A percentile compares a stretch with the other conserved stretches of the same genome.
Conservation (phyloP, 2,113 vertebrate species). For the Tupaia chinensis region DNA sequence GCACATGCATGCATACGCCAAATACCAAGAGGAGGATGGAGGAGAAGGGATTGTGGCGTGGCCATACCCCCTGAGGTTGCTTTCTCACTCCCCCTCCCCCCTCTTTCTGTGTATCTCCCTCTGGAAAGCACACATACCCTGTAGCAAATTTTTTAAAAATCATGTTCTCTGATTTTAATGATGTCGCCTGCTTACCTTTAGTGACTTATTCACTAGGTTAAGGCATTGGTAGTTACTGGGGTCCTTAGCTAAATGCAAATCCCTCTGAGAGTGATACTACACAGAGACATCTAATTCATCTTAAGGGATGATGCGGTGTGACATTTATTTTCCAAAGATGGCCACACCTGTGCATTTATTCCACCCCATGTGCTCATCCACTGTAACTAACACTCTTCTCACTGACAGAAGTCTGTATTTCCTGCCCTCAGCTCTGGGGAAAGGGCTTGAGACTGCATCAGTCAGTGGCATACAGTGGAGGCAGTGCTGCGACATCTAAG, state of each 20-base stretch:
- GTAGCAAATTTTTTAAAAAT: not conserved
- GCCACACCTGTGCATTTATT: not conserved
- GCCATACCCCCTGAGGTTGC: no score
- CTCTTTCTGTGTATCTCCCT: no score
- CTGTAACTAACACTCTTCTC: not conserved
- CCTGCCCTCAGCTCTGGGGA: not conserved
- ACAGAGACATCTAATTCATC: not conserved
- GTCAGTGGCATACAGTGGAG: not conserved
- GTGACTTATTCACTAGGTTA: not conserved
- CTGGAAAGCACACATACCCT: no score
- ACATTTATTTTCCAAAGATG: slow-evolving; percentile 31
- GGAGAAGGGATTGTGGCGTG: no score
- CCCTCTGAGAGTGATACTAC: not conserved
- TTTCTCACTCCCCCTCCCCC: no score
- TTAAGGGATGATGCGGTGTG: not conserved
- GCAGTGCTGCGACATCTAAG: not conserved
- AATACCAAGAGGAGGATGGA: no score
- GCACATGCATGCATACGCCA: no score
- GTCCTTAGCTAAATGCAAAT: not conserved
- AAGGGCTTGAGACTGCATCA: not conserved
- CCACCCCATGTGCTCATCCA: not conserved
- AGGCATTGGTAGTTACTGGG: not conserved
- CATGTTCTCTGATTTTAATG: not conserved
- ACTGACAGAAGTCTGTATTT: not conserved
- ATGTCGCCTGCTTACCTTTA: not conserved